Evolutionary conservation across 1,140 invertebrate species (phyloP).

Genomic region (Drosophila quadrilineata): DNA sequence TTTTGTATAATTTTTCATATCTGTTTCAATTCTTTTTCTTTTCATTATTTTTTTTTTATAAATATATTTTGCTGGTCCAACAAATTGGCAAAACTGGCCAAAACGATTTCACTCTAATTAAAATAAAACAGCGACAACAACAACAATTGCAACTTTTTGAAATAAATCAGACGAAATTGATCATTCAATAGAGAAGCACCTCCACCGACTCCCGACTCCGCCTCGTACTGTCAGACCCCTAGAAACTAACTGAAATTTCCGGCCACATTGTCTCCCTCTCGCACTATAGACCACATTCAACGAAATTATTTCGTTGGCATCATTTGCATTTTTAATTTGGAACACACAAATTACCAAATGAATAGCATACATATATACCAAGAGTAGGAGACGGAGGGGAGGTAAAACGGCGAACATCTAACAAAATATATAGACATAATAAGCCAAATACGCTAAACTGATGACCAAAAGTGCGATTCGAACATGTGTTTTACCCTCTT

Average conservation of each 20-base stretch:
- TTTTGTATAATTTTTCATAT: too few species aligned
- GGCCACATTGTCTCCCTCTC: constrained; percentile 41
- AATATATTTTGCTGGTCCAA: constrained; percentile 33
- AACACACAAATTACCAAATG: constrained; percentile 60
- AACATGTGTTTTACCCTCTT: constrained; percentile 65
- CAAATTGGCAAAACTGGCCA: constrained; percentile 56
- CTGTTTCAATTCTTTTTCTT: constrained; percentile 15
- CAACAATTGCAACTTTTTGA: constrained; percentile 34
- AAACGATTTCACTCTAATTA: constrained; percentile 71
- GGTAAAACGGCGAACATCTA: constrained; percentile 22
- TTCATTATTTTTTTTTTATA: constrained; percentile 4
- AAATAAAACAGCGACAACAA: constrained; percentile 30
- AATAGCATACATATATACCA: background rate
- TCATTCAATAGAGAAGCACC: constrained; percentile 25
- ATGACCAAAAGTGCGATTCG: constrained; percentile 72
- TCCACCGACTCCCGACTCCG: background rate
- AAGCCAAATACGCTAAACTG: constrained; percentile 29
- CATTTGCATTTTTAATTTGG: constrained; percentile 79
- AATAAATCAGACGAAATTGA: constrained; percentile 54
- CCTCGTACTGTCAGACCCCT: background rate
- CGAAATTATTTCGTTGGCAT: constrained; percentile 62
- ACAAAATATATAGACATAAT: background rate
- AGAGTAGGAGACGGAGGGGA: background rate
- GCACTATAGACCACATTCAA: constrained; percentile 35
- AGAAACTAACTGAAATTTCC: constrained; percentile 55